phyloP scores from a whole-genome alignment of 1,140 invertebrate genomes.

The Drosophila watanabei region DNA sequence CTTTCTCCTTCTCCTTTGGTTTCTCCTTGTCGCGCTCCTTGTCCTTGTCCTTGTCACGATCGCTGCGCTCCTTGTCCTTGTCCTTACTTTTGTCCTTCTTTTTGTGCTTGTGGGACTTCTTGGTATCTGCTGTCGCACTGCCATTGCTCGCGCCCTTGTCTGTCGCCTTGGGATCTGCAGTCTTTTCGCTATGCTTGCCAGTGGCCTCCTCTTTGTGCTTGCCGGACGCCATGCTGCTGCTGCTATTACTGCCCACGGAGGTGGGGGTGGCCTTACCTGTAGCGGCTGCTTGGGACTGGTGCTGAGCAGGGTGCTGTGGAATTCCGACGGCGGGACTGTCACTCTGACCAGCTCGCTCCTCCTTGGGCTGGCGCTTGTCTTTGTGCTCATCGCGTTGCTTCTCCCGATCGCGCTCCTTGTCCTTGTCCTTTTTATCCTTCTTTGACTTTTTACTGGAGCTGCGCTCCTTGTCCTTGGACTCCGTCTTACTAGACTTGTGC shows the following conservation, averaged over 20 bases:
- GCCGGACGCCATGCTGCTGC: conserved; percentile 39
- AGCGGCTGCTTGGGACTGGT: conserved; percentile 19
- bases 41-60: conserved; percentile 74
- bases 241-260: conserved; percentile 64
- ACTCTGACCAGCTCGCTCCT: conserved; percentile 59
- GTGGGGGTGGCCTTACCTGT: conserved; percentile 70
- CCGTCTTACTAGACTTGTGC: conserved; percentile 72
- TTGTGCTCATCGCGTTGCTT: conserved; percentile 77
- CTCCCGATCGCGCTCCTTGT: conserved; percentile 86
- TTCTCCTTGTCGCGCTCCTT: conserved; percentile 59
- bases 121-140: conserved; percentile 70
- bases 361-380: conserved; percentile 84
- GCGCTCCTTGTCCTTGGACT: conserved; percentile 86
- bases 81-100: conserved; percentile 87
- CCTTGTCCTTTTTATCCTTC: conserved; percentile 85
- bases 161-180: conserved; percentile 21
- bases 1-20: conserved; percentile 56
- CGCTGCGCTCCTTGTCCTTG: conserved; percentile 85
- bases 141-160: conserved; percentile 74
- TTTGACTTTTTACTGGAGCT: conserved; percentile 87
- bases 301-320: conserved; percentile 4
- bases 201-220: conserved; percentile 56
- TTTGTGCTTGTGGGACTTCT: conserved; percentile 88
- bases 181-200: conserved; percentile 49
- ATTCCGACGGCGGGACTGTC: conserved; percentile 50